These are phyloP conservation scores for Silurus glanis DNA, from an alignment of 2,113 vertebrate genomes.

Conservation along the genomic window DNA sequence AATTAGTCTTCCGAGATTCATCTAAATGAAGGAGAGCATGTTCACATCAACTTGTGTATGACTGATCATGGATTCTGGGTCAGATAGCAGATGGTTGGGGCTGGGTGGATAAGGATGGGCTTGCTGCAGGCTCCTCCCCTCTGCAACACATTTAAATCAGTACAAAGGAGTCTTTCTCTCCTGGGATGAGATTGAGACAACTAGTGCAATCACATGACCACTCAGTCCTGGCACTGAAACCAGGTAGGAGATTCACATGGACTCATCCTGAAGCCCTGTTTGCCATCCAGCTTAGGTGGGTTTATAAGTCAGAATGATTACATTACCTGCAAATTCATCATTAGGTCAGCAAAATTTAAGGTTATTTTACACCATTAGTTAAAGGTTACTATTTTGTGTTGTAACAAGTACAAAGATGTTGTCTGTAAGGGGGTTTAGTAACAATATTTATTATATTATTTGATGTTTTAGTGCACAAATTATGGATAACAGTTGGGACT, in stretches of 20 bases:
- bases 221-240: constrained; percentile 15
- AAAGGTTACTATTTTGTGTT: neutral
- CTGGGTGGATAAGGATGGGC: constrained; percentile 2
- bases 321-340: neutral
- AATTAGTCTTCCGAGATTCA: neutral
- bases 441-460: too few relatives aligned
- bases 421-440: neutral
- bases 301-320: neutral
- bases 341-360: neutral
- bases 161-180: constrained; percentile 53
- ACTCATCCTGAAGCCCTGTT: neutral
- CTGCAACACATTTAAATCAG: constrained; percentile 3
- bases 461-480: too few relatives aligned
- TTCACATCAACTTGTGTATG: constrained; percentile 4
- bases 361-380: neutral
- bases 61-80: constrained; percentile 36
- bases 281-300: neutral
- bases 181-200: constrained; percentile 1
- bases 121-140: constrained; percentile 19
- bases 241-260: constrained; percentile 29
- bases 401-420: neutral
- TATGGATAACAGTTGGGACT: neutral
- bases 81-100: constrained; percentile 30
- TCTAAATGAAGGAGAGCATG: neutral
- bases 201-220: constrained; percentile 40